phyloP scores from a whole-genome alignment of 2,113 vertebrate genomes.

The Pelusios castaneus region DNA sequence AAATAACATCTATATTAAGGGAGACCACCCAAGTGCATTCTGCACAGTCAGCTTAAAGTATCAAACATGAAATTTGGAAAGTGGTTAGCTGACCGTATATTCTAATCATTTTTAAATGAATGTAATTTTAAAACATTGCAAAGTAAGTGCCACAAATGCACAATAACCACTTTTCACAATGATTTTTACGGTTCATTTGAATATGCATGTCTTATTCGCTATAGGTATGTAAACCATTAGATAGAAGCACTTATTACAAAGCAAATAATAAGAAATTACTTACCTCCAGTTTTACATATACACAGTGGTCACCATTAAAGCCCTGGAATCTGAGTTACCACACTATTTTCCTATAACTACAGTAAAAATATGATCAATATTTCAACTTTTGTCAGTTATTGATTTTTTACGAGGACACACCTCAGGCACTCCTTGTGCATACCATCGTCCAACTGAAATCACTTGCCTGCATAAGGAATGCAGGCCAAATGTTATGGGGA shows the following conservation, averaged over 20 bases:
- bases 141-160: slow-evolving; percentile 44
- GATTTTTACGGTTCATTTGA: not conserved
- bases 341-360: not conserved
- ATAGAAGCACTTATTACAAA: slow-evolving; percentile 14
- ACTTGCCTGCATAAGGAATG: not conserved
- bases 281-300: not conserved
- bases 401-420: not conserved
- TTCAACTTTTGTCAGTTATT: not conserved
- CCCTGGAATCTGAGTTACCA: not conserved
- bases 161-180: slow-evolving; percentile 24
- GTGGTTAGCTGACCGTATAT: slow-evolving; percentile 16
- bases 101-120: slow-evolving; percentile 23
- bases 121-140: slow-evolving; percentile 16
- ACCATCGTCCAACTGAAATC: not conserved
- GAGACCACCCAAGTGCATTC: slow-evolving; percentile 55
- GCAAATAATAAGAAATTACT: not conserved
- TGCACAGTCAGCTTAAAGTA: slow-evolving; percentile 43
- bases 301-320: not conserved
- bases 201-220: not conserved
- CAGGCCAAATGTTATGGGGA: not conserved
- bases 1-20: slow-evolving; percentile 35
- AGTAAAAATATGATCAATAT: not conserved
- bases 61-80: slow-evolving; percentile 66
- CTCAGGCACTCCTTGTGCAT: rapidly evolving
- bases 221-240: slow-evolving; percentile 11